A percentile compares a stretch with the other conserved stretches of the same genome.
These are phyloP conservation scores for Hiodon tergisus DNA, from an alignment of 2,113 vertebrate genomes.

Conservation along the genomic window DNA sequence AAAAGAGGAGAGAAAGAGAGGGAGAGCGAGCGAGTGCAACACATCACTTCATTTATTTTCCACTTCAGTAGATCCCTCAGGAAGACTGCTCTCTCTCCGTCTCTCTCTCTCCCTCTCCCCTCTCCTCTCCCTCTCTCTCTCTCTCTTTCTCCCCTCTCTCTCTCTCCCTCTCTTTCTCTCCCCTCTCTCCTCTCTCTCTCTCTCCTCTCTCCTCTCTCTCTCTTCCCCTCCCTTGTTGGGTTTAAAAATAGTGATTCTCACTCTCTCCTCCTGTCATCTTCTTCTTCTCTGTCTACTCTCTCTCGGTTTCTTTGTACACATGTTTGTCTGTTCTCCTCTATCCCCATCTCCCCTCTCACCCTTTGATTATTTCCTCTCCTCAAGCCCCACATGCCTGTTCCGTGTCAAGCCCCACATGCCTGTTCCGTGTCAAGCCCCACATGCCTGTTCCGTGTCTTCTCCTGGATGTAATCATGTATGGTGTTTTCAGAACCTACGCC, in stretches of 20 bases:
- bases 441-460: too few relatives aligned
- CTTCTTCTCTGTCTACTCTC: not conserved
- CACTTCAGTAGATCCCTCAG: conserved; percentile 25
- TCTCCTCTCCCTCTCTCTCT: not conserved
- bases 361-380: conserved; percentile 21
- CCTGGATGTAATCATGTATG: too few relatives aligned
- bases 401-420: not conserved
- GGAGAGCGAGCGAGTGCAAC: conserved; percentile 16
- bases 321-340: conserved; percentile 21
- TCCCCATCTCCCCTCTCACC: conserved; percentile 16
- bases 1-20: conserved; percentile 24
- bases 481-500: too few relatives aligned
- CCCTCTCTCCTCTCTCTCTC: not conserved
- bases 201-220: not conserved
- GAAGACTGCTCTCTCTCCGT: conserved; percentile 21
- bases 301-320: conserved; percentile 12
- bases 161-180: conserved; percentile 9
- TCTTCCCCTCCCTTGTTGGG: conserved; percentile 22
- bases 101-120: conserved; percentile 11
- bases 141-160: not conserved
- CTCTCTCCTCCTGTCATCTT: conserved; percentile 12
- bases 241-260: conserved; percentile 29
- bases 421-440: conserved; percentile 2
- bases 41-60: conserved; percentile 34
- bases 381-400: not conserved